Evolutionary conservation across 2,888 invertebrate genomes (phyloP).

Genomic region (Melanotus villosus): DNA sequence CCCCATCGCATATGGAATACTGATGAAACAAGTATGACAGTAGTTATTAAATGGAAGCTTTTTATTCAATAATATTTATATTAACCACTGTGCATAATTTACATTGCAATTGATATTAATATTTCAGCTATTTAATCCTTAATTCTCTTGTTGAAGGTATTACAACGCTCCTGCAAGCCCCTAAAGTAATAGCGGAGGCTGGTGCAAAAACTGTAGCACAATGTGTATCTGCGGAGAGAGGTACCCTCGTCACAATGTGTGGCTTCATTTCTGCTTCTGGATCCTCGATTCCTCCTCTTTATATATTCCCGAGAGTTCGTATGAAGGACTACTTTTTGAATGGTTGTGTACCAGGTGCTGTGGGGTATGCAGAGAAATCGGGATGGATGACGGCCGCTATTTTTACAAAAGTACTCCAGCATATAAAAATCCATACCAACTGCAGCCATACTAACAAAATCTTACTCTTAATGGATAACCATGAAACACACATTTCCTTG

Average conservation of each 20-base stretch:
- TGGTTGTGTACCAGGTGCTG: constrained; percentile 45
- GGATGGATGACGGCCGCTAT: constrained; percentile 59
- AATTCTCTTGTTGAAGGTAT: too few relatives aligned
- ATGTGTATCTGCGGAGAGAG: constrained; percentile 53
- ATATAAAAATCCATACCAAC: constrained; percentile 57
- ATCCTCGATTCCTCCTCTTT: too few relatives aligned
- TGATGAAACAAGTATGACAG: constrained; percentile 53
- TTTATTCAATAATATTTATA: too few relatives aligned
- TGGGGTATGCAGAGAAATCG: constrained; percentile 35
- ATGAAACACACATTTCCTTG: constrained; percentile 55
- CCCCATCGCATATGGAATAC: too few relatives aligned
- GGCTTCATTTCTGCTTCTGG: constrained; percentile 53
- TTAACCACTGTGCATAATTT: too few relatives aligned
- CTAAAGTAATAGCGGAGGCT: constrained; percentile 49
- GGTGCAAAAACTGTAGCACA: constrained; percentile 51
- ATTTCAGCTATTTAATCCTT: too few relatives aligned
- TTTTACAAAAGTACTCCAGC: constrained; percentile 57
- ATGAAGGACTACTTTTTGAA: constrained; percentile 50
- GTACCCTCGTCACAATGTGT: constrained; percentile 53
- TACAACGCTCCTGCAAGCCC: constrained; percentile 47
- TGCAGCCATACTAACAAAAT: constrained; percentile 52
- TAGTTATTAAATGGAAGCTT: too few relatives aligned
- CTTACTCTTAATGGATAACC: constrained; percentile 58
- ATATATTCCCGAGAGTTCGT: constrained; percentile 54
- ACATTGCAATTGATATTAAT: too few relatives aligned